Evolutionary conservation across 2,888 invertebrate species (phyloP).

Genomic region (Ariolimax columbianus): DNA sequence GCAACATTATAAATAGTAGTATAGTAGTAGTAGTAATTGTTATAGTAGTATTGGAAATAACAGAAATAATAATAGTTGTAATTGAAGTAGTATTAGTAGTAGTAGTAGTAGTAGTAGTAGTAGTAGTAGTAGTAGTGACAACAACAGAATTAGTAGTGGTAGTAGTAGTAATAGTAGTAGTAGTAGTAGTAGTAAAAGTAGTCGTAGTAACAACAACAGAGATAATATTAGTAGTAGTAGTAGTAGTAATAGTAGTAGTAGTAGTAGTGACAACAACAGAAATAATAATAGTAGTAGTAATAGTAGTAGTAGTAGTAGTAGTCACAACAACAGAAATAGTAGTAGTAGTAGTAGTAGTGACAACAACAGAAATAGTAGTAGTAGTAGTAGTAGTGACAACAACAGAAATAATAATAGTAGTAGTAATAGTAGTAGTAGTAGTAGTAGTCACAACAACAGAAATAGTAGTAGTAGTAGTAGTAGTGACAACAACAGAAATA

Average conservation of each 20-base stretch:
- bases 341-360: conserved; percentile 7
- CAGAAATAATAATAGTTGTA: neutral
- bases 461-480: conserved; percentile 15
- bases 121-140: neutral
- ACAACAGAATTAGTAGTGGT: neutral
- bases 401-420: conserved; percentile 15
- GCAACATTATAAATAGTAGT: neutral
- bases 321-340: no score
- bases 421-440: conserved; percentile 24
- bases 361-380: neutral
- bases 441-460: neutral
- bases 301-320: conserved; percentile 16
- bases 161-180: neutral
- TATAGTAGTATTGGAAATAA: neutral
- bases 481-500: neutral
- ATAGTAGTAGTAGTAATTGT: neutral
- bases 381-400: neutral
- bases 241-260: neutral
- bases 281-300: neutral
- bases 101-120: neutral
- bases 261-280: no score
- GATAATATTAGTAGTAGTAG: no score
- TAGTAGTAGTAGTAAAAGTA: no score
- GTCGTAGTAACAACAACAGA: no score
- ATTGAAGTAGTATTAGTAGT: neutral